A percentile compares a stretch with the other conserved stretches of the same genome.
Evolutionary conservation across 2,888 invertebrate species (phyloP).

Genomic region (Tolmerus cingulatus): DNA sequence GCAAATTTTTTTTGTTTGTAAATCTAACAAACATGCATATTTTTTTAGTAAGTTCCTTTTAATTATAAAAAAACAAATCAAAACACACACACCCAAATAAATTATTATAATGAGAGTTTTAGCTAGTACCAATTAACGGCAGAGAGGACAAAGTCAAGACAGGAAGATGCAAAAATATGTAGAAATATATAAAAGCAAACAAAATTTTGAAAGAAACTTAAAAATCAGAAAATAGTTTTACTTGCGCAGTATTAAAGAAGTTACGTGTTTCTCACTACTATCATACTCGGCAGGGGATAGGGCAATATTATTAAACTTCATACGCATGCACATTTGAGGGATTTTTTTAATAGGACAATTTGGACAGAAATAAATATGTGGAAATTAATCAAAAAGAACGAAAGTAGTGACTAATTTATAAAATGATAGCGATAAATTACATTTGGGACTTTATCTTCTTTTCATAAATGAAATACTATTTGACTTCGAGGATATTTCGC

Average conservation of each 20-base stretch:
- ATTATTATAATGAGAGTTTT: background rate
- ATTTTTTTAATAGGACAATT: conserved; percentile 4
- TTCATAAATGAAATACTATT: conserved; percentile 21
- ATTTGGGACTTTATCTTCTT: background rate
- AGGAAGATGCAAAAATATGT: conserved; percentile 37
- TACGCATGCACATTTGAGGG: conserved; percentile 20
- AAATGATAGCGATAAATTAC: conserved; percentile 36
- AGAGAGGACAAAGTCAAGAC: background rate
- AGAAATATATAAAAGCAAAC: conserved; percentile 26
- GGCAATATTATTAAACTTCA: background rate
- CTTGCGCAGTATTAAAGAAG: conserved; percentile 3
- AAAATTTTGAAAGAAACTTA: conserved; percentile 8
- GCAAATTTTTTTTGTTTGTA: background rate
- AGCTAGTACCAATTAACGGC: background rate
- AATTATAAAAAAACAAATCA: background rate
- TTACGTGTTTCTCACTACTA: background rate
- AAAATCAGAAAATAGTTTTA: background rate
- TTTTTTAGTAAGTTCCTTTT: conserved; percentile 1
- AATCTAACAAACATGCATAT: conserved; percentile 17
- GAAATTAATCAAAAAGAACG: conserved; percentile 33
- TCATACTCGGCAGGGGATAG: conserved; percentile 13
- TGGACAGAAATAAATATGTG: conserved; percentile 23
- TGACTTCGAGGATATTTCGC: conserved; percentile 17
- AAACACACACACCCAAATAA: conserved; percentile 18
- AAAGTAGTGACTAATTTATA: conserved; percentile 33